Evolutionary conservation across 2,113 vertebrate genomes (phyloP).

Genomic region (Phodopus roborovskii): DNA sequence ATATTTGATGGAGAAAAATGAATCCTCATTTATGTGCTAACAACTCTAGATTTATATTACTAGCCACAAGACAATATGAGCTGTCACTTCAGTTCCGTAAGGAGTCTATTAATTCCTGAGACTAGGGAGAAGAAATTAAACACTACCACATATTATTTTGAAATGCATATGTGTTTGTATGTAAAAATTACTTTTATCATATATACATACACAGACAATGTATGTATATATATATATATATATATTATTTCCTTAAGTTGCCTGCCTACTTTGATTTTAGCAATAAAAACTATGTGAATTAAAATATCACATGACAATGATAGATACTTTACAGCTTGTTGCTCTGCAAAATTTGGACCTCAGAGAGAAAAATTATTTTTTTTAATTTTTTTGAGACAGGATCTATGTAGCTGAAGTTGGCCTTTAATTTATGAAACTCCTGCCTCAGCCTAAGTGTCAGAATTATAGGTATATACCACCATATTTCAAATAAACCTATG

Average conservation of each 20-base stretch:
- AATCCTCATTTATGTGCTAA: neutral
- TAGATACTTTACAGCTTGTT: too few relatives aligned
- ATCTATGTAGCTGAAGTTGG: too few relatives aligned
- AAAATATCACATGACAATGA: neutral
- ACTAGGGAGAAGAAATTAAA: neutral
- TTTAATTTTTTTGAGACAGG: too few relatives aligned
- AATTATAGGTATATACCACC: too few relatives aligned
- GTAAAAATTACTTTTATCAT: neutral
- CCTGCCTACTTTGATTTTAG: constrained; percentile 33
- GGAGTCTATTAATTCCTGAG: neutral
- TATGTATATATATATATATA: neutral
- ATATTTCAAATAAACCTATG: too few relatives aligned
- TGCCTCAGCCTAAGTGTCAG: too few relatives aligned
- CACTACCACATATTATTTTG: neutral
- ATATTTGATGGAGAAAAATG: neutral
- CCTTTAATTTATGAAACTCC: too few relatives aligned
- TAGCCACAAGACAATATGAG: neutral
- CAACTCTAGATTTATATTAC: neutral
- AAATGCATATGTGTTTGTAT: neutral
- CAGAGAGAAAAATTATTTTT: too few relatives aligned
- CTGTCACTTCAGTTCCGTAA: neutral
- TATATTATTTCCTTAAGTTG: neutral
- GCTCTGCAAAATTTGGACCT: too few relatives aligned
- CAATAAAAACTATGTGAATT: neutral
- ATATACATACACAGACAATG: too few relatives aligned